These are phyloP conservation scores for silkworm (Bombyx mori) DNA, from an alignment of 1,140 invertebrate species.

Conservation along the genomic window ASM3026992v2 NC_085129.1:19525001-19525500, in stretches of 20 bases:
- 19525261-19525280: background rate
- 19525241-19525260: background rate
- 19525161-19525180: constrained; percentile 57
- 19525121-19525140: constrained; percentile 56
- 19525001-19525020: background rate
- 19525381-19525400: too few relatives aligned
- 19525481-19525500: too few relatives aligned
- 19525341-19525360: too few relatives aligned
- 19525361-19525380: too few relatives aligned
- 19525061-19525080: background rate
- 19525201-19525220: constrained; percentile 63
- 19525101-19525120: constrained; percentile 60
- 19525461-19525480: too few relatives aligned
- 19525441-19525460: too few relatives aligned
- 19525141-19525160: constrained; percentile 58
- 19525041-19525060: background rate
- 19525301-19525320: background rate
- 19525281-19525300: background rate
- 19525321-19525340: too few relatives aligned
- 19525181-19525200: constrained; percentile 39
- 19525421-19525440: too few relatives aligned
- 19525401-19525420: too few relatives aligned
- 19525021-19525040: background rate
- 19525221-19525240: constrained; percentile 11
- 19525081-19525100: constrained; percentile 44